Evolutionary conservation across 2,888 invertebrate genomes (phyloP), one percentile per base, ranked within the genome.

Genomic region (Clepsis dumicolana): DNA sequence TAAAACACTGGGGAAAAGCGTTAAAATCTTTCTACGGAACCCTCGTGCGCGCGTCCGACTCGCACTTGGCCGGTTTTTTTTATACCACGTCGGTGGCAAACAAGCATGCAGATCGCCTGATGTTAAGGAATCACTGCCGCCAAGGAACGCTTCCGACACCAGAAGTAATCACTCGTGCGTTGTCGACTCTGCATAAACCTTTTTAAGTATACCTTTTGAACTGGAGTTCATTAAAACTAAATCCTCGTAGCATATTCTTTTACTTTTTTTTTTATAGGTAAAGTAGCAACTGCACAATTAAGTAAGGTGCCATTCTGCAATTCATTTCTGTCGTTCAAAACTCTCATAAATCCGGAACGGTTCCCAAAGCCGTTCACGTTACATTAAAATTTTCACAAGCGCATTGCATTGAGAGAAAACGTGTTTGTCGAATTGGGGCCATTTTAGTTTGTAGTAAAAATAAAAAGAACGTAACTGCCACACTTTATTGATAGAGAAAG

Each of bases 351-450:
- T 70, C 59, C 53, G 12, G 25, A 63, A 29, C 60, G 41, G 32
- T 24, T 41, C 66, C 53, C 32, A 63, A 61, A 74, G 71, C 75
- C 74, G 73, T 74, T 68, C 73, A 71, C 73, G 53, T 56, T 32
- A 5, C 1, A 56, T 77, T 78, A 73, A 74, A 77, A 80, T 77
- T 80, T 82, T 78, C 81, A 77, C 74, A 78, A 80, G 79, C 79
- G 80, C 74, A 72, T 78, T 77, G 76, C 72, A 74, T 72, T 75
- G 76, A 81, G 80, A 73, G 82, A 82, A 80, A 75, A 79, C 63
- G 68, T 24, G 16, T 32, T 41, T 29, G 25, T 41, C 38, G 54
- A 32, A 52, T 59, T 27, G 25, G n/a, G n/a, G 16, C n/a, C 2
- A 12, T 35, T 35, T 35, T 7, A 2, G 14, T 35, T 35, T 35